These are phyloP conservation scores for Poliocrania exsul DNA, from an alignment of 2,797 vertebrate genomes.

Conservation along the genomic window DNA sequence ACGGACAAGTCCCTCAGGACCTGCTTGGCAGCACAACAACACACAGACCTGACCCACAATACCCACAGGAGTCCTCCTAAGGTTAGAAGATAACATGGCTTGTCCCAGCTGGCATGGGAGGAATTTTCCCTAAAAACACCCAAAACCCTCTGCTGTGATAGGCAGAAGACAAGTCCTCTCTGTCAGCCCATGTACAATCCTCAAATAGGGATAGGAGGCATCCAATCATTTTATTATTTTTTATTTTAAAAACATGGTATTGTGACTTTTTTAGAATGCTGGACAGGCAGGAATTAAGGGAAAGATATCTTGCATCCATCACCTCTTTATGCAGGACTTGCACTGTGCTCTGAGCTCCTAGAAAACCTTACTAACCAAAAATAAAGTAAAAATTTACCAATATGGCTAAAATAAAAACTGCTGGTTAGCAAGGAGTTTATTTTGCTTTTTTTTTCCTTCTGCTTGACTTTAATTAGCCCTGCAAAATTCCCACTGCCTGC, in stretches of 20 bases:
- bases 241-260: rapidly evolving
- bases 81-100: background rate
- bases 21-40: background rate
- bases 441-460: background rate
- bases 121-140: background rate
- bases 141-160: background rate
- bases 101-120: background rate
- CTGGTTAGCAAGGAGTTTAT: background rate
- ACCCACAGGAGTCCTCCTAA: background rate
- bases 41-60: background rate
- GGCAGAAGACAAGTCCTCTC: background rate
- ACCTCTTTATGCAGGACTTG: background rate
- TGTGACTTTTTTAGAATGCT: background rate
- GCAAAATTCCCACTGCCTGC: background rate
- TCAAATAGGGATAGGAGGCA: background rate
- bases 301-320: background rate
- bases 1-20: background rate
- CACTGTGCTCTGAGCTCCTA: background rate
- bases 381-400: background rate
- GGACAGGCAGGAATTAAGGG: background rate
- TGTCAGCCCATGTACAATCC: background rate
- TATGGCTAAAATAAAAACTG: background rate
- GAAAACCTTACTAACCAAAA: background rate
- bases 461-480: background rate
- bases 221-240: background rate